Evolutionary conservation across 2,797 vertebrate genomes (phyloP).

Genomic region (Pelodytes ibericus): DNA sequence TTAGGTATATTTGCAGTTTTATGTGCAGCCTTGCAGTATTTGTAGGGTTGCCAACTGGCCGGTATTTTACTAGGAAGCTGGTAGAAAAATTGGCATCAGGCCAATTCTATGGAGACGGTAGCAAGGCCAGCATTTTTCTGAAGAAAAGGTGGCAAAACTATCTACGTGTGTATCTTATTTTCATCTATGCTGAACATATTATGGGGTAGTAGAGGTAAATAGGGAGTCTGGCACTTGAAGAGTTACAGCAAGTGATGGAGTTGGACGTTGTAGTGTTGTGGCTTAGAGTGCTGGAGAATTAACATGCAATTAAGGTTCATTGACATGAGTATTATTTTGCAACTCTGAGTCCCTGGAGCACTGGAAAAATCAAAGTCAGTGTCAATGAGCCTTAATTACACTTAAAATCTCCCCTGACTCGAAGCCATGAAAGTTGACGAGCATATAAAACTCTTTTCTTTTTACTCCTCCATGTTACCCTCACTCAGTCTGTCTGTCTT

Average conservation of each 20-base stretch:
- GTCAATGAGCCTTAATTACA: constrained; percentile 35
- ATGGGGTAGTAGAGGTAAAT: not conserved
- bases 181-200: too few relatives aligned
- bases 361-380: constrained; percentile 21
- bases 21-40: too few relatives aligned
- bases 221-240: not conserved
- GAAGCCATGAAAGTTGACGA: not conserved
- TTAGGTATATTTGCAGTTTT: too few relatives aligned
- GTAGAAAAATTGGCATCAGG: too few relatives aligned
- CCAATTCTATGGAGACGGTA: too few relatives aligned
- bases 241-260: not conserved
- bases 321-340: constrained; percentile 32
- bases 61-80: too few relatives aligned
- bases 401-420: constrained; percentile 25
- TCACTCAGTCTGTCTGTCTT: too few relatives aligned
- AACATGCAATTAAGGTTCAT: constrained; percentile 27
- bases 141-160: too few relatives aligned
- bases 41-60: too few relatives aligned
- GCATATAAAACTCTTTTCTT: not conserved
- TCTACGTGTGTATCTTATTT: too few relatives aligned
- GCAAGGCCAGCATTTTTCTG: too few relatives aligned
- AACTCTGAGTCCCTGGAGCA: constrained; percentile 7
- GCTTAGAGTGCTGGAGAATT: constrained; percentile 14
- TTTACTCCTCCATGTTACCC: too few relatives aligned
- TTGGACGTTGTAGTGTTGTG: not conserved